Percentiles rank a stretch among this genome's conserved stretches.
Conservation (phyloP, 1,140 invertebrate genomes). For the Paralvinella palmiformis region DNA sequence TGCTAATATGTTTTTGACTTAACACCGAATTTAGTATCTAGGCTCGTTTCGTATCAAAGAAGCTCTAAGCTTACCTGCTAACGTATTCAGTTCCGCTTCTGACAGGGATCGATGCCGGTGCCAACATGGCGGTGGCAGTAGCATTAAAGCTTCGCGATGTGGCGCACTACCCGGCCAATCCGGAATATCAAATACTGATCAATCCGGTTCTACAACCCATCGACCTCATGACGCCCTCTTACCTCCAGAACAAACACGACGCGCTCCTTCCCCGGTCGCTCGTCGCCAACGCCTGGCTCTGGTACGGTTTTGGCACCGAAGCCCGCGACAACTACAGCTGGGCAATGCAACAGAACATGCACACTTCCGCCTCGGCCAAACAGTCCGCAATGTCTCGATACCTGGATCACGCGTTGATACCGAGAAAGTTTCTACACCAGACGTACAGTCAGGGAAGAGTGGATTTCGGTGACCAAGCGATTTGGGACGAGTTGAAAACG, state of each 20-base stretch:
- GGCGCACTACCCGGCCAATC: background rate
- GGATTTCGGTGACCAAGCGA: constrained; percentile 11
- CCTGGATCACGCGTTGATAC: constrained; percentile 27
- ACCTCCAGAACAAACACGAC: constrained; percentile 14
- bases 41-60: too few relatives aligned
- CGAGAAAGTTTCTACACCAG: constrained; percentile 20
- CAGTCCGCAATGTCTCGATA: constrained; percentile 18
- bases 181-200: constrained; percentile 9
- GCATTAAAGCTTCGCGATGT: constrained; percentile 14
- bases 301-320: constrained; percentile 4
- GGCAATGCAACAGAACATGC: too few relatives aligned
- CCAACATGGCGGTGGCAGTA: constrained; percentile 18
- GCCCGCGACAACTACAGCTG: constrained; percentile 15
- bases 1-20: too few relatives aligned
- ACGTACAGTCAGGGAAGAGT: background rate
- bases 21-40: too few relatives aligned
- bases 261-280: constrained; percentile 11
- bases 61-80: too few relatives aligned
- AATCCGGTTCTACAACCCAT: constrained; percentile 16
- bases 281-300: constrained; percentile 17
- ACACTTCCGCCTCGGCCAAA: constrained; percentile 24
- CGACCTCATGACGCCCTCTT: constrained; percentile 35
- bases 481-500: constrained; percentile 6
- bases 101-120: constrained; percentile 20
- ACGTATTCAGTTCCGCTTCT: too few relatives aligned